These are phyloP conservation scores for Lysiphlebus fabarum DNA, from an alignment of 1,140 invertebrate genomes.

Conservation along the genomic window DNA sequence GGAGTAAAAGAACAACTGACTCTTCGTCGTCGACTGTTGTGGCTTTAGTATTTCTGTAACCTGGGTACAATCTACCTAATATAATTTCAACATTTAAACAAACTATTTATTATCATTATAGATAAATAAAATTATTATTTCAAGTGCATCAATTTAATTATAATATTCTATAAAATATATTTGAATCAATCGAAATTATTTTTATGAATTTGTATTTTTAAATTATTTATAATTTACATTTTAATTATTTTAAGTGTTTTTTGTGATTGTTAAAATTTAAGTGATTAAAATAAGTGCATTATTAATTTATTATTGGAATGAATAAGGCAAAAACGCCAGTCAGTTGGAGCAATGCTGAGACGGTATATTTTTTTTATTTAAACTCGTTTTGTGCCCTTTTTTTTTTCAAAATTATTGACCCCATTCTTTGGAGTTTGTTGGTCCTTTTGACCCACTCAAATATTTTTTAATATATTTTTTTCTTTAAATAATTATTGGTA, in stretches of 20 bases:
- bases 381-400: too few species aligned
- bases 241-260: not conserved
- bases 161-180: not conserved
- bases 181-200: not conserved
- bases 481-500: not conserved
- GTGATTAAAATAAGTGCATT: conserved; percentile 1
- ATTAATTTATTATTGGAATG: conserved; percentile 13
- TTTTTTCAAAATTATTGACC: too few species aligned
- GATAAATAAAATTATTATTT: too few species aligned
- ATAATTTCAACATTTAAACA: too few species aligned
- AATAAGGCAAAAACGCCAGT: conserved; percentile 1
- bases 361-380: not conserved
- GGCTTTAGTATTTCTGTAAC: conserved; percentile 9
- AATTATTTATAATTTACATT: not conserved
- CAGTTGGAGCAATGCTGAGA: conserved; percentile 16
- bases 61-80: too few species aligned
- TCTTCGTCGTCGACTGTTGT: too few species aligned
- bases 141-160: conserved; percentile 1
- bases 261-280: not conserved
- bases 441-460: too few species aligned
- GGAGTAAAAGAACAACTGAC: too few species aligned
- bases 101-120: too few species aligned
- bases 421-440: too few species aligned
- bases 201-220: too few species aligned
- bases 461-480: too few species aligned